Conservation (phyloP, 2,797 vertebrate species). For the Merluccius polli region DNA sequence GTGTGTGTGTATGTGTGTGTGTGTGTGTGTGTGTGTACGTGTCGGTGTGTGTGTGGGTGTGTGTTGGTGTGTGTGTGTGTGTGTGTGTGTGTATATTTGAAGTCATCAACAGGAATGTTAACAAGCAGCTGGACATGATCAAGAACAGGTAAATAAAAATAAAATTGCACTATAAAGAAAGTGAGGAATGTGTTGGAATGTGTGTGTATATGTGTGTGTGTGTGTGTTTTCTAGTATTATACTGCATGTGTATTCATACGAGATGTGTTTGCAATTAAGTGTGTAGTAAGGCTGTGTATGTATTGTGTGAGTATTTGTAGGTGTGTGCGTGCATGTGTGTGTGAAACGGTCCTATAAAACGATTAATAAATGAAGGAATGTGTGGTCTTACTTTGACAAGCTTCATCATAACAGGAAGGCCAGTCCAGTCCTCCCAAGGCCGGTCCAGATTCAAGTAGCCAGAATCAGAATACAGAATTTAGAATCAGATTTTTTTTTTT, state of each 20-base stretch:
- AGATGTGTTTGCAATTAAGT: too few relatives aligned
- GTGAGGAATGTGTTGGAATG: conserved; percentile 17
- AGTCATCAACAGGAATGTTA: conserved; percentile 36
- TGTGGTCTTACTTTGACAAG: conserved; percentile 50
- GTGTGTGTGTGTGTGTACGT: conserved; percentile 6
- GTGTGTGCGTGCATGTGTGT: neutral
- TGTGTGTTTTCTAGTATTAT: neutral
- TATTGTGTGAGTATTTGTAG: neutral
- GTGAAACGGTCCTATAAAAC: conserved; percentile 11
- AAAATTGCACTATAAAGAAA: conserved; percentile 42
- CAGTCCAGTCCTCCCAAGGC: conserved; percentile 2
- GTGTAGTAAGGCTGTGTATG: neutral
- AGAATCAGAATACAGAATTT: too few relatives aligned
- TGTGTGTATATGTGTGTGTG: neutral
- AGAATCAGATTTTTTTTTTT: too few relatives aligned
- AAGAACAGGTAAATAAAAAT: conserved; percentile 36
- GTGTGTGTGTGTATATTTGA: conserved; percentile 23
- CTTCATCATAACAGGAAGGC: conserved; percentile 44
- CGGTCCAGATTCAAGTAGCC: too few relatives aligned
- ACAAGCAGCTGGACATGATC: conserved; percentile 57
- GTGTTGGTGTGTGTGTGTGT: neutral
- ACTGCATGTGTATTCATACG: neutral
- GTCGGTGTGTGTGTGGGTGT: conserved; percentile 1
- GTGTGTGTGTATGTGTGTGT: conserved; percentile 9
- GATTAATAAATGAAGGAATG: conserved; percentile 52